A percentile compares a stretch with the other conserved stretches of the same genome.
Evolutionary conservation across 2,888 invertebrate species (phyloP).

Genomic region (Priocnemis perturbator): DNA sequence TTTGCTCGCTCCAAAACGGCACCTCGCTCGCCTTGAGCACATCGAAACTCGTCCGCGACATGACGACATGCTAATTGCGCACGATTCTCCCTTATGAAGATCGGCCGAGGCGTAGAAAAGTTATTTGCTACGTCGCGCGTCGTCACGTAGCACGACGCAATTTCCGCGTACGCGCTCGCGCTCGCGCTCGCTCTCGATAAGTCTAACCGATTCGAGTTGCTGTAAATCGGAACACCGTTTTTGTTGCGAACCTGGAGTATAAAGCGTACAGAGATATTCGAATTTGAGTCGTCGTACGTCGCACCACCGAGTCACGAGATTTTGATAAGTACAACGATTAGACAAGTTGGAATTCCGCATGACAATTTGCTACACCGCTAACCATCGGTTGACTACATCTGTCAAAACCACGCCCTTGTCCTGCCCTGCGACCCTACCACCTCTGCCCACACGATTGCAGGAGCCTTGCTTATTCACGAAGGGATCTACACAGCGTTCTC

Average conservation of each 20-base stretch:
- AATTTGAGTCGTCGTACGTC: too few relatives aligned
- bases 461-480: too few relatives aligned
- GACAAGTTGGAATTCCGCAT: too few relatives aligned
- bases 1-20: background rate
- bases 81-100: constrained; percentile 37
- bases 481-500: too few relatives aligned
- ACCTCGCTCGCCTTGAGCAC: constrained; percentile 47
- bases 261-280: too few relatives aligned
- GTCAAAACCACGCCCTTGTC: constrained; percentile 64
- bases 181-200: background rate
- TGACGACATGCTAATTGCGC: constrained; percentile 49
- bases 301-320: background rate
- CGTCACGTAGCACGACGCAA: background rate
- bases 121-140: background rate
- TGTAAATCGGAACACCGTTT: too few relatives aligned
- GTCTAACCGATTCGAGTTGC: too few relatives aligned
- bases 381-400: constrained; percentile 48
- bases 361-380: too few relatives aligned
- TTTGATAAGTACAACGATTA: background rate
- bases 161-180: background rate
- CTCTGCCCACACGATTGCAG: background rate
- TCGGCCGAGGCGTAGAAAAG: background rate
- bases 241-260: too few relatives aligned
- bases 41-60: constrained; percentile 39
- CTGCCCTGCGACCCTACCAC: constrained; percentile 30